These are phyloP conservation scores for Vireo altiloquus DNA, from an alignment of 2,113 vertebrate genomes.

Conservation along the genomic window DNA sequence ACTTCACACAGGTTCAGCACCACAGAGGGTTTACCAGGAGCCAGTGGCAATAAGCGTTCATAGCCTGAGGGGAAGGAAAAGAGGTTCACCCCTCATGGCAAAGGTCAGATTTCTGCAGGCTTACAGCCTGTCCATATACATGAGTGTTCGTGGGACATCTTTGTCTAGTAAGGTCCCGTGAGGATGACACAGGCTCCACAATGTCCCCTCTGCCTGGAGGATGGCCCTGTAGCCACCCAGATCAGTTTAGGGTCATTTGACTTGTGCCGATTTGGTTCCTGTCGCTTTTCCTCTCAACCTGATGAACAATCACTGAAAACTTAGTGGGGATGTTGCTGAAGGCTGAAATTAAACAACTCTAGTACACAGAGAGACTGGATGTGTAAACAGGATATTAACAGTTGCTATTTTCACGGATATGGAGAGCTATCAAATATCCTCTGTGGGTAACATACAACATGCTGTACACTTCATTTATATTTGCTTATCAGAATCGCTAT, in stretches of 20 bases:
- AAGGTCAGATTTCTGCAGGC: constrained; percentile 77
- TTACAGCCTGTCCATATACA: constrained; percentile 58
- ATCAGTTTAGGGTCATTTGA: constrained; percentile 71
- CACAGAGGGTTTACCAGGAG: constrained; percentile 14
- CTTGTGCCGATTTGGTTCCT: constrained; percentile 64
- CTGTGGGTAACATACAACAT: not conserved
- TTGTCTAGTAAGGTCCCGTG: constrained; percentile 60
- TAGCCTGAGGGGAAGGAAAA: constrained; percentile 66
- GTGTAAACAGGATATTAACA: constrained; percentile 57
- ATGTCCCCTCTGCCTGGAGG: constrained; percentile 67
- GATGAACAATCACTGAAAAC: constrained; percentile 25
- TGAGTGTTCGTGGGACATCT: constrained; percentile 55
- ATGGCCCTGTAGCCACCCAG: constrained; percentile 57
- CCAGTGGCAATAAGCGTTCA: not conserved
- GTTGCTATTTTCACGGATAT: constrained; percentile 18
- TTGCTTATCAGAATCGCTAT: not conserved
- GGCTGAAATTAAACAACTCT: constrained; percentile 40
- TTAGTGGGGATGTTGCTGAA: constrained; percentile 8
- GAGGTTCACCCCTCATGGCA: constrained; percentile 68
- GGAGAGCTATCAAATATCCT: not conserved
- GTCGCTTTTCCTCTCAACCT: constrained; percentile 61
- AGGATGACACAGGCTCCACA: constrained; percentile 74
- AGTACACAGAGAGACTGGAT: not conserved
- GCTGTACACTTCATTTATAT: constrained; percentile 1
- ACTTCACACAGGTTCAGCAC: constrained; percentile 41